Evolutionary conservation across 2,113 vertebrate species (phyloP).

Genomic region (Rhizomys pruinosus): DNA sequence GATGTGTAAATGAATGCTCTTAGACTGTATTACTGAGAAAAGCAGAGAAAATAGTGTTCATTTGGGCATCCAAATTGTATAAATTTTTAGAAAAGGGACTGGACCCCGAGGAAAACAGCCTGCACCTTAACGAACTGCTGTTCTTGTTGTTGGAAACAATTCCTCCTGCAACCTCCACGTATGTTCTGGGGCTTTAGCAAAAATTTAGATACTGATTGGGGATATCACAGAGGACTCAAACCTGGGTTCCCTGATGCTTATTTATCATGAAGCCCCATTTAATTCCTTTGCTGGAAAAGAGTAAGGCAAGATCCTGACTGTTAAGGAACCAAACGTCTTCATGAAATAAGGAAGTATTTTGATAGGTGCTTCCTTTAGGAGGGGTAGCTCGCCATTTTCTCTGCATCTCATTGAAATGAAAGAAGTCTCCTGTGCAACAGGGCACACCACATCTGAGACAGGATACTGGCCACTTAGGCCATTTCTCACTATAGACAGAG

Average conservation of each 20-base stretch:
- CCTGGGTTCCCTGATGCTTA: too few relatives aligned
- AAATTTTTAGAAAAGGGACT: background rate
- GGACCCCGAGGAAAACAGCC: background rate
- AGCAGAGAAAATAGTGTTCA: background rate
- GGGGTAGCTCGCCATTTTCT: background rate
- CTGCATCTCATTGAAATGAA: rapidly evolving
- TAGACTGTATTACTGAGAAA: background rate
- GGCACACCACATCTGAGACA: background rate
- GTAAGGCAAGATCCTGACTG: too few relatives aligned
- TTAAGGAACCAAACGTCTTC: background rate
- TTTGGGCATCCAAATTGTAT: background rate
- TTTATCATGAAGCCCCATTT: background rate
- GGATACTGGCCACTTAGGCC: background rate
- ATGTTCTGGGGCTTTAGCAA: background rate
- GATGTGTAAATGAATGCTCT: background rate
- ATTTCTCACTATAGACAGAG: background rate
- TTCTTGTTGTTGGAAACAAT: background rate
- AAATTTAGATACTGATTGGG: background rate
- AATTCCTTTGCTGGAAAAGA: background rate
- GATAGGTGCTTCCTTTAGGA: background rate
- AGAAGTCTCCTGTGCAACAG: background rate
- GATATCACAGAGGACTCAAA: background rate
- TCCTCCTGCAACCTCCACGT: background rate
- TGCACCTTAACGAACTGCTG: too few relatives aligned
- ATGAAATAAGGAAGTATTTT: background rate